Evolutionary conservation across 2,113 vertebrate species (phyloP).

Genomic region (Xiphias gladius): DNA sequence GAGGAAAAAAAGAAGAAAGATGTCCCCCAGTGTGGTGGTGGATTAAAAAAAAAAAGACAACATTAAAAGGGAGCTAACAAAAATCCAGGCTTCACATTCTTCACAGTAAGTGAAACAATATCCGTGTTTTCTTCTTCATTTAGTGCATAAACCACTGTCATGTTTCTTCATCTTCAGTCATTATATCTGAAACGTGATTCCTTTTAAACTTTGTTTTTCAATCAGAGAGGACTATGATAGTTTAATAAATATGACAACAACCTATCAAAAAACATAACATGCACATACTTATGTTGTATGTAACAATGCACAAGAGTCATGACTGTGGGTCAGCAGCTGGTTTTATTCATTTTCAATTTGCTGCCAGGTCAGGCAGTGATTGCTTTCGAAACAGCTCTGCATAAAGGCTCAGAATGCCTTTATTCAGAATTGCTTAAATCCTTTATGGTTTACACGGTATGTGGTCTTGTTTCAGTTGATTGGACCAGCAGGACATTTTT

Average conservation of each 20-base stretch:
- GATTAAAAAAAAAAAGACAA: too few species aligned
- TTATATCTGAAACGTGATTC: too few species aligned
- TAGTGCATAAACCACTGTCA: too few species aligned
- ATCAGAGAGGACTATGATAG: neutral
- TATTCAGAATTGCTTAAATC: constrained; percentile 28
- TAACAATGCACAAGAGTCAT: constrained; percentile 2
- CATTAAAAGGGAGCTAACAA: too few species aligned
- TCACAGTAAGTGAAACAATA: too few species aligned
- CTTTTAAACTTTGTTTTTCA: neutral
- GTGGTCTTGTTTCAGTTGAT: constrained; percentile 13
- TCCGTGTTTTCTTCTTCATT: too few species aligned
- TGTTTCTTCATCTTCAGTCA: too few species aligned
- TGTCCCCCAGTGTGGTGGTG: too few species aligned
- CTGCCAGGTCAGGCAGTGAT: constrained; percentile 1
- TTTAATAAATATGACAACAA: neutral
- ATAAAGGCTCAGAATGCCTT: constrained; percentile 29
- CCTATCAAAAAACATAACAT: neutral
- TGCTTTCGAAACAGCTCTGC: constrained; percentile 13
- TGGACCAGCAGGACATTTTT: constrained; percentile 10
- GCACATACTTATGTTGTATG: neutral
- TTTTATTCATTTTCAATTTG: constrained; percentile 58
- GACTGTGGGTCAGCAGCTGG: constrained; percentile 16
- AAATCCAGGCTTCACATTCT: too few species aligned
- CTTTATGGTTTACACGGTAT: constrained; percentile 5
- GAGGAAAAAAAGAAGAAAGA: too few species aligned